A percentile compares a stretch with the other conserved stretches of the same genome.
Evolutionary conservation across 2,797 vertebrate genomes (phyloP).

Genomic region (Leontopithecus rosalia): DNA sequence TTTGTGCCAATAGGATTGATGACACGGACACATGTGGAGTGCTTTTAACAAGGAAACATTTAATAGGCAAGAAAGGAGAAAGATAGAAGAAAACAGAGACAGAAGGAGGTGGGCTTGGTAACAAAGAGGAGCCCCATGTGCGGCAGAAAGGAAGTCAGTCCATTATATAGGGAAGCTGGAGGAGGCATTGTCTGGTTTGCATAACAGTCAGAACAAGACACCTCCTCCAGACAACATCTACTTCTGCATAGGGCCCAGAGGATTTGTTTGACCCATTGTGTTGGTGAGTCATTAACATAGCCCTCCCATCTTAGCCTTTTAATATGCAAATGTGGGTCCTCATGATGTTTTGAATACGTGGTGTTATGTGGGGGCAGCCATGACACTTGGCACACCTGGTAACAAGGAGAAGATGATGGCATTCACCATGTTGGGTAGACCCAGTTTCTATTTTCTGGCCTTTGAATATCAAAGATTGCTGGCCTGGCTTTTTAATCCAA

Average conservation of each 20-base stretch:
- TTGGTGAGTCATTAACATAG: accelerated
- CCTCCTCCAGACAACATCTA: no score
- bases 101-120: not conserved
- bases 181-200: not conserved
- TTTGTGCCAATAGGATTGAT: not conserved
- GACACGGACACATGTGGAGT: not conserved
- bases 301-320: not conserved
- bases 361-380: not conserved
- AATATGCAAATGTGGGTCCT: not conserved
- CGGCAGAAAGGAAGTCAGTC: not conserved
- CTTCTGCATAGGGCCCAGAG: no score
- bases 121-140: not conserved
- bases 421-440: not conserved
- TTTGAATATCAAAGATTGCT: not conserved
- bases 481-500: not conserved
- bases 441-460: not conserved
- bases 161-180: not conserved
- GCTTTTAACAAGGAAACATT: not conserved
- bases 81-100: not conserved
- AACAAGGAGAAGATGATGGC: not conserved
- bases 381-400: not conserved
- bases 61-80: not conserved
- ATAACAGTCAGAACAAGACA: no score
- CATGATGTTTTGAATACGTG: not conserved
- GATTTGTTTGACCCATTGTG: not conserved